Conservation (phyloP, 2,797 vertebrate genomes). For the Gallinago nigripennis region DNA sequence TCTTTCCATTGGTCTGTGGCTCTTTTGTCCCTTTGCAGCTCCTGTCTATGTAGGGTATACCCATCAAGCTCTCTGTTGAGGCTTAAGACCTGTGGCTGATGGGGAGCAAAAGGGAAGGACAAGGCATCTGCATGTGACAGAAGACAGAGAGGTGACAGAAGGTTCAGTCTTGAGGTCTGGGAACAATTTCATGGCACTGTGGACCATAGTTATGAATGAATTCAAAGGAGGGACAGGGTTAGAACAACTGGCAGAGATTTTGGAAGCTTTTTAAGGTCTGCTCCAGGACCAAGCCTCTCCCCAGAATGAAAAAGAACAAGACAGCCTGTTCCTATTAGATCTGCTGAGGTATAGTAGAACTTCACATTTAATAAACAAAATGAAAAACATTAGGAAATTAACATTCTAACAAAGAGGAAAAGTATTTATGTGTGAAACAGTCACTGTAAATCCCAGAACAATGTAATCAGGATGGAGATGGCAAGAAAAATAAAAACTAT, state of each 20-base stretch:
- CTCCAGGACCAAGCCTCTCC: background rate
- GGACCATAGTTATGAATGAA: background rate
- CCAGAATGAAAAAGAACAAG: background rate
- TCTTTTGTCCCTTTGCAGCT: background rate
- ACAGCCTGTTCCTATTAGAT: background rate
- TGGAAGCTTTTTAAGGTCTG: background rate
- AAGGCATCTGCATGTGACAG: background rate
- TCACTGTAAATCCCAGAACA: background rate
- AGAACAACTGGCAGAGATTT: background rate
- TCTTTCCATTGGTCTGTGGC: background rate
- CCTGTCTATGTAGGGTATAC: background rate
- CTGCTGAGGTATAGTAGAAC: background rate
- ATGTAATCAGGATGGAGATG: background rate
- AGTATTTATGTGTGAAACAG: background rate
- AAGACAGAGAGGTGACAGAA: background rate
- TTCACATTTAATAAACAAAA: background rate
- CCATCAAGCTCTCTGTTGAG: background rate
- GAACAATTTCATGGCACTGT: background rate
- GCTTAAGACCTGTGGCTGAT: accelerated
- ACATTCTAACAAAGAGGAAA: background rate
- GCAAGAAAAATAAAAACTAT: background rate
- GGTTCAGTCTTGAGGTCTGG: background rate
- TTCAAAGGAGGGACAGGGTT: background rate
- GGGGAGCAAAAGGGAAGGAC: background rate
- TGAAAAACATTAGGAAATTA: background rate